phyloP scores from a whole-genome alignment of 2,888 invertebrate genomes.

The Oxyteleia sp. region DNA sequence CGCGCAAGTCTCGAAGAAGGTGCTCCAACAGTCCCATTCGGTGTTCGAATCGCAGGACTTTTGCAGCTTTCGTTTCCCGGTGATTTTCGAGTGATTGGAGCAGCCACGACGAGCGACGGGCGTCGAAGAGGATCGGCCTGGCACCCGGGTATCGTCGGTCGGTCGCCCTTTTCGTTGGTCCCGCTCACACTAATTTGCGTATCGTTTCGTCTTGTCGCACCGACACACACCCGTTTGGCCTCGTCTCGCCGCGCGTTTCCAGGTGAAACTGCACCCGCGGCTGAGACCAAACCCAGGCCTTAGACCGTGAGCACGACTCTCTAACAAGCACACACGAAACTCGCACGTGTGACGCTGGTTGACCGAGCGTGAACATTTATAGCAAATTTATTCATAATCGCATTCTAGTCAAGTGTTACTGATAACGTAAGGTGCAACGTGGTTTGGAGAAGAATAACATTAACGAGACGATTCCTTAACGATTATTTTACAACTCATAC shows the following conservation, averaged over 20 bases:
- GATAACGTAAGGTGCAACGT: constrained; percentile 7
- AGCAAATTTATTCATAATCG: constrained; percentile 66
- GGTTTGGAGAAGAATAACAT: not conserved
- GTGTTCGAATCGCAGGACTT: constrained; percentile 84
- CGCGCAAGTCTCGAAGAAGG: constrained; percentile 82
- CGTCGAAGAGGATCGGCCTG: constrained; percentile 48
- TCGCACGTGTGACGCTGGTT: constrained; percentile 67
- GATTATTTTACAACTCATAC: not conserved
- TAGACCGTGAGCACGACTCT: constrained; percentile 42
- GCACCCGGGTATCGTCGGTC: constrained; percentile 42
- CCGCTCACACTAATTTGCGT: constrained; percentile 17
- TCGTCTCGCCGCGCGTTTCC: constrained; percentile 54
- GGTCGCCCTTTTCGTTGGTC: constrained; percentile 40
- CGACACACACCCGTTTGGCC: constrained; percentile 6
- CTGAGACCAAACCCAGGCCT: constrained; percentile 15
- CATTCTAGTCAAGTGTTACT: constrained; percentile 70
- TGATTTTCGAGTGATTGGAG: constrained; percentile 82
- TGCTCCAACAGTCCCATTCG: constrained; percentile 84
- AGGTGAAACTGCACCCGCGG: constrained; percentile 17
- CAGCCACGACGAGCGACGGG: constrained; percentile 37
- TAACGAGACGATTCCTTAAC: not conserved
- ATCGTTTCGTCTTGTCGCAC: constrained; percentile 50
- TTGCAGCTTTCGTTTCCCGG: constrained; percentile 85
- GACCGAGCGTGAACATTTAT: constrained; percentile 59
- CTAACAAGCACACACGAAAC: constrained; percentile 63